Evolutionary conservation across 2,797 vertebrate genomes (phyloP).

Genomic region (Vireo griseus): DNA sequence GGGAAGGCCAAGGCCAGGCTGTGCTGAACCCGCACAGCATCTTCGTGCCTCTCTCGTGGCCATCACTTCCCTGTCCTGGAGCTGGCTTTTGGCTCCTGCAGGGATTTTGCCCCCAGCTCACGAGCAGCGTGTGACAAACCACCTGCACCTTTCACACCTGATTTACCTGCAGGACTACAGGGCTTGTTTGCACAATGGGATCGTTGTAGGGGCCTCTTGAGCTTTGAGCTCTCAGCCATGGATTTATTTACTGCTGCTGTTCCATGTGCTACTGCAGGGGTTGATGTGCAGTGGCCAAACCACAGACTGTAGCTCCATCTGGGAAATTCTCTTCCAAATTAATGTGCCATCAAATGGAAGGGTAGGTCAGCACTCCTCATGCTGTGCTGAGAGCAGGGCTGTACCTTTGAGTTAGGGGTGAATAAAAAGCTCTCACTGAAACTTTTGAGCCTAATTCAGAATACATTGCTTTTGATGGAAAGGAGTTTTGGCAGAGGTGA

Average conservation of each 20-base stretch:
- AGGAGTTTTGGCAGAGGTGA: background rate
- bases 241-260: background rate
- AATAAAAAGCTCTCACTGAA: background rate
- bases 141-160: background rate
- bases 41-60: background rate
- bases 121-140: background rate
- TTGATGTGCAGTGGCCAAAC: background rate
- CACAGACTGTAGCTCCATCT: background rate
- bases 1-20: background rate
- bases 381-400: background rate
- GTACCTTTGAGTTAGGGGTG: background rate
- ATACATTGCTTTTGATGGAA: background rate
- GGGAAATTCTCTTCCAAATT: background rate
- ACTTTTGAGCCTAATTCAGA: background rate
- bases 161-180: background rate
- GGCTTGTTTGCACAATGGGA: background rate
- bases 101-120: background rate
- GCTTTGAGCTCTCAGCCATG: background rate
- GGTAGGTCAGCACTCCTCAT: background rate
- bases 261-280: background rate
- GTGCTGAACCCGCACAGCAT: background rate
- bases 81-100: background rate
- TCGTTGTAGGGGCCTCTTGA: background rate
- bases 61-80: background rate
- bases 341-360: no score